Percentiles rank a stretch among this genome's conserved stretches.
Evolutionary conservation across 2,888 invertebrate species (phyloP).

Genomic region (Leucoma salicis): DNA sequence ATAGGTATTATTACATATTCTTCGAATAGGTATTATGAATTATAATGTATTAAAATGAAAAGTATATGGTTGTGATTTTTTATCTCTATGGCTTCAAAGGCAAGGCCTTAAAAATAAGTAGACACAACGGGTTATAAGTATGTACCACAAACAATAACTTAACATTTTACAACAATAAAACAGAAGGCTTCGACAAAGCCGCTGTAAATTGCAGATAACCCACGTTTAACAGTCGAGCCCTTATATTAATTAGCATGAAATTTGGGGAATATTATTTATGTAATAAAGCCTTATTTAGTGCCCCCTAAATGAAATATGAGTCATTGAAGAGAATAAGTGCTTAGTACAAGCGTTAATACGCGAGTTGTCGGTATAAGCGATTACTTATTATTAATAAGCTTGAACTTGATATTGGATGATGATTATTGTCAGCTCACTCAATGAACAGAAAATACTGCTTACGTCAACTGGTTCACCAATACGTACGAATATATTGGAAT

Average conservation of each 20-base stretch:
- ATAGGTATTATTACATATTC: no score
- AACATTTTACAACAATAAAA: constrained; percentile 19
- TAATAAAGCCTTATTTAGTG: constrained; percentile 79
- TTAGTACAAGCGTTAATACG: constrained; percentile 51
- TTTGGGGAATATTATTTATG: constrained; percentile 78
- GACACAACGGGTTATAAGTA: background rate
- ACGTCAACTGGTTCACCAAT: no score
- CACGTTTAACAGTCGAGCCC: constrained; percentile 56
- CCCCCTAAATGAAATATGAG: constrained; percentile 75
- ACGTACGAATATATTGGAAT: no score
- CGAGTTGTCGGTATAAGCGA: constrained; percentile 24
- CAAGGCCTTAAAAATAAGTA: background rate
- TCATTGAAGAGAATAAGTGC: constrained; percentile 71
- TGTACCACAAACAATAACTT: constrained; percentile 7
- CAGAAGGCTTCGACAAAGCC: constrained; percentile 32
- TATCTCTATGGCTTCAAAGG: no score
- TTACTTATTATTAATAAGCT: no score
- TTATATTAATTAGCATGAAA: constrained; percentile 78
- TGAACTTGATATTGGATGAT: no score
- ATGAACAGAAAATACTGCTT: no score
- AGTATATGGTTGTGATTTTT: no score
- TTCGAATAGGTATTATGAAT: no score
- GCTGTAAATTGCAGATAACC: constrained; percentile 48
- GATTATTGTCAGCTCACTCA: no score
- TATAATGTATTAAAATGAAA: no score